Base-by-base conservation (phyloP, 2,797 vertebrate species). In the Chloroceryle inda region DNA sequence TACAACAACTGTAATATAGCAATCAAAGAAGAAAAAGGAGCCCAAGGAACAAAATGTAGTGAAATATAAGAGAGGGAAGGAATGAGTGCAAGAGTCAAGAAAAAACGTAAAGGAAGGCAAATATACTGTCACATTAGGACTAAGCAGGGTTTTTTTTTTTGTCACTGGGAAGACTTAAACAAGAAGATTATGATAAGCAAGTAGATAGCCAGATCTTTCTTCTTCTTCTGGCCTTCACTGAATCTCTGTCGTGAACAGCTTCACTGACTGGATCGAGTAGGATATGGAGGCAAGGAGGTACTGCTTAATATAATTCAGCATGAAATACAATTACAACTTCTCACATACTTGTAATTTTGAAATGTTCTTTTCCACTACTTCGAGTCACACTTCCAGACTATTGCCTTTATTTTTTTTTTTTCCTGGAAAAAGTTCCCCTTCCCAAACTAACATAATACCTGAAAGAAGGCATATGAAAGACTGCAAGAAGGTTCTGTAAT, bases 391-490 rank as follows among this genome's bases (percentile, higher is more conserved):
- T 42, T 61, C 55, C 13, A 67, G 61, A 56, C 3, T 61, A 53
- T 35, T 67, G 8, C 24, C 13, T 7, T 29, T 52, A 40, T 7
- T 61, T 24, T 6, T 6, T 6, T 6, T 22, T 6, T n/a, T 3
- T 0, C 18, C 23, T 55, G 20, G 16, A 71, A 87, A 92, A 91
- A 62, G 8, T 17, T 88, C 42, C 5, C 5, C 2, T 82, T 89
- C 76, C 13, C 20, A n/a, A 86, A 82, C 59, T 38, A 89, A 44
- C 73, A 68, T 56, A 11, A 17, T 15, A 50, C 31, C 13, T 87
- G 49, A 92, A 93, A 88, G 73, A 94, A 91, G 35, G 64, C 7
- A 63, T 66, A 69, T 59, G 61, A 92, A 83, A 82, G 63, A 45
- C 19, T 86, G 55, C 38, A 85, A 58, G 76, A 90, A 79, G 6